Evolutionary conservation across 2,888 invertebrate species (phyloP).

Genomic region (Lumbricus terrestris): DNA sequence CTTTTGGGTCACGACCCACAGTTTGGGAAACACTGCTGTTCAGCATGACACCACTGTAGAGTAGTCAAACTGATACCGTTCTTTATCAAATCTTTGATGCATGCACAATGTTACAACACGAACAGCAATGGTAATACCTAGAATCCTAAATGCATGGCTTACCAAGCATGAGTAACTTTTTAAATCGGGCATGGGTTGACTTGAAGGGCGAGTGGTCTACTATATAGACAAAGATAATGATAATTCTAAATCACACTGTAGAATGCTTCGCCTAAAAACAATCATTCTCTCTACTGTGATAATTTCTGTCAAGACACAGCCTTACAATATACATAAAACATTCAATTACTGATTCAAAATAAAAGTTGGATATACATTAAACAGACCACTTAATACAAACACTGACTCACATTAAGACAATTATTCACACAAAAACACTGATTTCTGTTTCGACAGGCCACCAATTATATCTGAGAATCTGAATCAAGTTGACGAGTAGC

Average conservation of each 20-base stretch:
- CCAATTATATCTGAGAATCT: neutral
- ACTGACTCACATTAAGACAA: neutral
- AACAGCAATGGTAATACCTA: neutral
- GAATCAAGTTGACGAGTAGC: neutral
- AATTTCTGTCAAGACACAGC: neutral
- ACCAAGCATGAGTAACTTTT: constrained; percentile 16
- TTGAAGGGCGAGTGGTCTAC: constrained; percentile 4
- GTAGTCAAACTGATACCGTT: neutral
- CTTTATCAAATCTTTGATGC: neutral
- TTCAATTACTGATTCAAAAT: neutral
- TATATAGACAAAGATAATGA: neutral
- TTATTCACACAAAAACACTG: neutral
- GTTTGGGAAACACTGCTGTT: no score
- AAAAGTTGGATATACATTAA: neutral
- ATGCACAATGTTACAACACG: neutral
- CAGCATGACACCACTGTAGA: neutral
- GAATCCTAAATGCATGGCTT: constrained; percentile 13
- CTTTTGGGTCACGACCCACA: no score
- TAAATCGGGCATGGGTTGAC: constrained; percentile 11
- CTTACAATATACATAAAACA: neutral
- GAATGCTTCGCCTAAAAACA: neutral
- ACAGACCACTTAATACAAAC: neutral
- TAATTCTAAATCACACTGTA: neutral
- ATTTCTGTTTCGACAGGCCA: neutral
- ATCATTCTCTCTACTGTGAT: neutral